Conservation (phyloP, 2,797 vertebrate genomes). For the Linurgus olivaceus region DNA sequence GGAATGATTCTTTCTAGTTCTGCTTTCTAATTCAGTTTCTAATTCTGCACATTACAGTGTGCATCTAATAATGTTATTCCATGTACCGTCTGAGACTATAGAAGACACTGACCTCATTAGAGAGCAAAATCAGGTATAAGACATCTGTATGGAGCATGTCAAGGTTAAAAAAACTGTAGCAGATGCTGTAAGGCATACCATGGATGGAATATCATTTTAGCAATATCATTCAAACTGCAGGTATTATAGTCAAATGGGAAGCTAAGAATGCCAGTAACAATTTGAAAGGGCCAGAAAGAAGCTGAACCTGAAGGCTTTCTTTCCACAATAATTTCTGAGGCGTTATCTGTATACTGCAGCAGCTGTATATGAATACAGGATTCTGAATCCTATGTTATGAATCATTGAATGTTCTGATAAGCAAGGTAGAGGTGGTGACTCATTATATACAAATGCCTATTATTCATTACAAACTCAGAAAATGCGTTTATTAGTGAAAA, state of each 20-base stretch:
- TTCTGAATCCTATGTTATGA: not conserved
- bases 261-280: not conserved
- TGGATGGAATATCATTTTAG: not conserved
- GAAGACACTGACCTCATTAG: not conserved
- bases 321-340: not conserved
- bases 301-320: not conserved
- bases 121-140: not conserved
- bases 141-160: not conserved
- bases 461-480: not conserved
- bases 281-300: not conserved
- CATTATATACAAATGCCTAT: not conserved
- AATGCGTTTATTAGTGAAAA: not conserved
- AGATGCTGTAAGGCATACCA: not conserved
- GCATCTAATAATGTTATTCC: not conserved
- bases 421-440: not conserved
- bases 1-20: not conserved
- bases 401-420: not conserved
- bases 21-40: not conserved
- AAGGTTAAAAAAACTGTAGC: not conserved
- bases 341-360: not conserved
- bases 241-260: not conserved
- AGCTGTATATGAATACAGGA: not conserved
- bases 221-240: not conserved
- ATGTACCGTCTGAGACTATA: not conserved
- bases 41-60: not conserved